Evolutionary conservation across 2,797 vertebrate species (phyloP), one percentile per base, ranked within the genome.

Genomic region (Rhyacichthys aspro): DNA sequence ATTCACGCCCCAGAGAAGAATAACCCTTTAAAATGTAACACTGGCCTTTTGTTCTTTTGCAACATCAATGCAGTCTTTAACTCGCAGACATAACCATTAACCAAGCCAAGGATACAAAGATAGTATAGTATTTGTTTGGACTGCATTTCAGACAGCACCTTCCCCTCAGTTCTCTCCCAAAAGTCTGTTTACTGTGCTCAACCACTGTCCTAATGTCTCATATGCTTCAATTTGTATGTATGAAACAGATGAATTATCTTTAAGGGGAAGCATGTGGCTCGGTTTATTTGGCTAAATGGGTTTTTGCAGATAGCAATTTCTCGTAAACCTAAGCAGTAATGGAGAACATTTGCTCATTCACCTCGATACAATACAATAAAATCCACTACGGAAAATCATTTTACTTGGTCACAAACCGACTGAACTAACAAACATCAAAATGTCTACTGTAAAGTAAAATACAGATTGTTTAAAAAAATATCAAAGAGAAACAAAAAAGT

Each of bases 41-140:
- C 55, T 50, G 49, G 52, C 47, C 37, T 38, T 73, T 82, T 84
- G 83, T 84, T 67, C 64, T 17, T 68, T 33, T 2, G 3, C 15
- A 4, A 43, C 54, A 47, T 68, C 70, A 63, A 50, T 65, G 43
- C 41, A 72, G 54, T 45, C 52, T 48, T 66, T 68, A 75, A 69
- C 65, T 49, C 44, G 42, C 58, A 59, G 19, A 59, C 28, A 66
- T 79, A 89, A 86, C 50, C 75, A 87, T 88, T 84, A 90, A 83
- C 82, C 47, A 61, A 69, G 71, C 58, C 72, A 83, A 86, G 76
- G 82, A 43, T 53, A 7, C 1, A 58, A 53, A 70, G 74, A 70
- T 38, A 54, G 79, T 78, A 15, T 69, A 76, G 76, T 78, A 82
- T 76, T 75, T 81, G 48, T 76, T 76, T 81, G 46, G 55, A 56